These are phyloP conservation scores for Falco rusticolus DNA, from an alignment of 2,797 vertebrate species.

Conservation along the genomic window DNA sequence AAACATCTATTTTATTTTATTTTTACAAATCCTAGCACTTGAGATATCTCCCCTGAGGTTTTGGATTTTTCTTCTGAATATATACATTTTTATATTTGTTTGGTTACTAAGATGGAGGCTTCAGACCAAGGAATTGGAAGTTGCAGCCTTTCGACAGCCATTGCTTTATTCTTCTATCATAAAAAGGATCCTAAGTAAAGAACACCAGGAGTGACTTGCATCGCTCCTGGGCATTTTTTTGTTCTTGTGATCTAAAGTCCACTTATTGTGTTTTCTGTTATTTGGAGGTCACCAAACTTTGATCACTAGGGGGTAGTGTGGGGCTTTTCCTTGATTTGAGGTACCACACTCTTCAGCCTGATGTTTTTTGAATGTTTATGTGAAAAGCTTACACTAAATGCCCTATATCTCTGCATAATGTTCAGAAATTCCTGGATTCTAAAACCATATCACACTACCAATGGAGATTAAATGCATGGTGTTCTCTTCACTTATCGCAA, in stretches of 20 bases:
- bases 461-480: background rate
- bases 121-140: slow-evolving; percentile 79
- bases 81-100: slow-evolving; percentile 76
- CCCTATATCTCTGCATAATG: background rate
- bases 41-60: slow-evolving; percentile 55
- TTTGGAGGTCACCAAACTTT: slow-evolving; percentile 86
- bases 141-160: slow-evolving; percentile 77
- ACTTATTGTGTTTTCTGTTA: slow-evolving; percentile 83
- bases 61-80: slow-evolving; percentile 63
- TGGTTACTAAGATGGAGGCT: slow-evolving; percentile 73
- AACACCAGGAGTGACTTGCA: slow-evolving; percentile 81
- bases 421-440: slow-evolving; percentile 35
- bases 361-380: slow-evolving; percentile 48
- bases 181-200: slow-evolving; percentile 84
- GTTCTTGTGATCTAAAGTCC: slow-evolving; percentile 86
- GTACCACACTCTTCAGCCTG: slow-evolving; percentile 68
- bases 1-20: slow-evolving; percentile 57
- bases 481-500: background rate
- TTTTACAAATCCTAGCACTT: slow-evolving; percentile 64
- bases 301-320: slow-evolving; percentile 81
- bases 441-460: background rate
- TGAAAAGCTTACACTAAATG: slow-evolving; percentile 57
- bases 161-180: slow-evolving; percentile 80
- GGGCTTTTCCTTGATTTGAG: slow-evolving; percentile 79
- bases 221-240: slow-evolving; percentile 85